Conservation (phyloP, 2,113 vertebrate genomes). For the Tor tambroides region DNA sequence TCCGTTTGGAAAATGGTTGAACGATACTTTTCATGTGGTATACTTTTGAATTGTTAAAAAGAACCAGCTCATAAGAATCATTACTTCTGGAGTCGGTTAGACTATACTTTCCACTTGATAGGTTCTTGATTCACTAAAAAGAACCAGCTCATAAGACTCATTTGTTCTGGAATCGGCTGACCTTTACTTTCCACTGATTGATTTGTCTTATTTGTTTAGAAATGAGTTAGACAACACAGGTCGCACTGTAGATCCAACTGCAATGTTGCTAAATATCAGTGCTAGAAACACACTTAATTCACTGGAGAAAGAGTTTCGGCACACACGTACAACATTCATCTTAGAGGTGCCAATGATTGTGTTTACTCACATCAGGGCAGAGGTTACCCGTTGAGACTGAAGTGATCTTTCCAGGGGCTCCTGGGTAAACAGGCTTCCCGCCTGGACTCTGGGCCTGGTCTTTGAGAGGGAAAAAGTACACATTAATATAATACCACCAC, state of each 20-base stretch:
- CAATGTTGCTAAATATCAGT: neutral
- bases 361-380: constrained; percentile 89
- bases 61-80: no score
- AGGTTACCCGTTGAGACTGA: constrained; percentile 98
- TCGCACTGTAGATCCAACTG: neutral
- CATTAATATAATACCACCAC: neutral
- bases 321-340: constrained; percentile 1
- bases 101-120: no score
- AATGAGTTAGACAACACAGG: neutral
- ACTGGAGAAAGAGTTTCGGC: neutral
- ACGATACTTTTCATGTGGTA: neutral
- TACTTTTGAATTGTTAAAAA: no score
- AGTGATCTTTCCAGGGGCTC: constrained; percentile 93
- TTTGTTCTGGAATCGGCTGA: neutral
- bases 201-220: neutral
- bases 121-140: neutral
- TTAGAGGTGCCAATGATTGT: neutral
- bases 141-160: neutral
- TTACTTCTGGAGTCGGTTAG: no score
- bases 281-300: neutral
- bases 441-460: constrained; percentile 95
- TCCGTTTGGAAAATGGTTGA: neutral
- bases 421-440: constrained; percentile 82
- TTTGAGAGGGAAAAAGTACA: constrained; percentile 60
- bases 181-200: neutral